phyloP scores from a whole-genome alignment of 2,888 invertebrate species.

The Resseliella maxima region DNA sequence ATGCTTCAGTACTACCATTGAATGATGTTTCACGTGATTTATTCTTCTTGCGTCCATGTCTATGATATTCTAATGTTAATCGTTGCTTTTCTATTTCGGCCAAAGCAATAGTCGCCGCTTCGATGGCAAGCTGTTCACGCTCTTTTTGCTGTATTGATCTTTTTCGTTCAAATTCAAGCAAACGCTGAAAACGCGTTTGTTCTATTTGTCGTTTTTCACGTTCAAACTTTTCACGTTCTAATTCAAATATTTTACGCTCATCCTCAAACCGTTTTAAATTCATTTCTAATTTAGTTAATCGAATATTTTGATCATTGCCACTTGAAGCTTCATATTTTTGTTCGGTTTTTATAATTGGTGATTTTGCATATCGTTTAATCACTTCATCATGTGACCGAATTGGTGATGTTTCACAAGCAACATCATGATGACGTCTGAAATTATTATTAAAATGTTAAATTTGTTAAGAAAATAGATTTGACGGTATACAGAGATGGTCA shows the following conservation, averaged over 20 bases:
- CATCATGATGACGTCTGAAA: slow-evolving; percentile 52
- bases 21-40: slow-evolving; percentile 14
- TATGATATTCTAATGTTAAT: background rate
- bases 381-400: background rate
- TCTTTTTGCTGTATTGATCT: slow-evolving; percentile 65
- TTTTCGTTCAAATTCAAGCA: slow-evolving; percentile 65
- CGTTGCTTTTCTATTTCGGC: slow-evolving; percentile 35
- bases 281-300: slow-evolving; percentile 64
- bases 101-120: slow-evolving; percentile 22
- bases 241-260: slow-evolving; percentile 67
- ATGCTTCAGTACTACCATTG: background rate
- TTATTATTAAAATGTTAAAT: no score
- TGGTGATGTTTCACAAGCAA: slow-evolving; percentile 45
- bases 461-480: no score
- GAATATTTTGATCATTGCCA: slow-evolving; percentile 32
- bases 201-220: slow-evolving; percentile 70
- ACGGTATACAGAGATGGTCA: no score
- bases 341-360: background rate
- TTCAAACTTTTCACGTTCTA: slow-evolving; percentile 67
- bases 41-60: background rate
- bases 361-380: slow-evolving; percentile 24
- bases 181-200: slow-evolving; percentile 64
- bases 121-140: background rate
- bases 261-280: slow-evolving; percentile 66
- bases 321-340: background rate